Evolutionary conservation across 2,797 vertebrate genomes (phyloP).

Genomic region (Acrocephalus scirpaceus): DNA sequence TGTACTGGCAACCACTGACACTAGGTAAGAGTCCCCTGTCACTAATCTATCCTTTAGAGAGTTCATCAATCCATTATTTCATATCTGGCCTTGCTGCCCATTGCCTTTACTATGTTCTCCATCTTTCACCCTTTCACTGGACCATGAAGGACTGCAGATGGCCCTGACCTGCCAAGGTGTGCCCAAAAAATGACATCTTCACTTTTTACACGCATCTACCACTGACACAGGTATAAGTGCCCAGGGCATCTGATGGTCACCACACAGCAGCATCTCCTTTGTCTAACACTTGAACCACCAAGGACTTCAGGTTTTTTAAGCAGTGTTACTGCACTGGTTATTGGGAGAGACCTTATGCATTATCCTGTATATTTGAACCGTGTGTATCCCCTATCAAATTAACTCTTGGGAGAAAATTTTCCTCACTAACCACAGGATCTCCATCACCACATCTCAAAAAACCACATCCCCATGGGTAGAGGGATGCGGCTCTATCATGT

Average conservation of each 20-base stretch:
- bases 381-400: neutral
- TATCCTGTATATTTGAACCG: neutral
- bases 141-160: neutral
- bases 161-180: neutral
- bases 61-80: neutral
- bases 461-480: neutral
- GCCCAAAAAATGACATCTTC: neutral
- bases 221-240: neutral
- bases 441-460: too few species aligned
- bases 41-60: neutral
- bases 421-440: neutral
- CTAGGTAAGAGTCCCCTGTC: fast-evolving
- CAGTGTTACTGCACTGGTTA: neutral
- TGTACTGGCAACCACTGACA: neutral
- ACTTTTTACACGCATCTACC: neutral
- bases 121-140: neutral
- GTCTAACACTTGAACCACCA: neutral
- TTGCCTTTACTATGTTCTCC: neutral
- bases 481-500: fast-evolving
- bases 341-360: neutral
- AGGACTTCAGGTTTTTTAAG: neutral
- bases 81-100: neutral
- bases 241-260: neutral
- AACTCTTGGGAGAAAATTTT: neutral
- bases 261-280: neutral